These are phyloP conservation scores for Ibidorhyncha struthersii DNA, from an alignment of 2,113 vertebrate genomes.

Conservation along the genomic window DNA sequence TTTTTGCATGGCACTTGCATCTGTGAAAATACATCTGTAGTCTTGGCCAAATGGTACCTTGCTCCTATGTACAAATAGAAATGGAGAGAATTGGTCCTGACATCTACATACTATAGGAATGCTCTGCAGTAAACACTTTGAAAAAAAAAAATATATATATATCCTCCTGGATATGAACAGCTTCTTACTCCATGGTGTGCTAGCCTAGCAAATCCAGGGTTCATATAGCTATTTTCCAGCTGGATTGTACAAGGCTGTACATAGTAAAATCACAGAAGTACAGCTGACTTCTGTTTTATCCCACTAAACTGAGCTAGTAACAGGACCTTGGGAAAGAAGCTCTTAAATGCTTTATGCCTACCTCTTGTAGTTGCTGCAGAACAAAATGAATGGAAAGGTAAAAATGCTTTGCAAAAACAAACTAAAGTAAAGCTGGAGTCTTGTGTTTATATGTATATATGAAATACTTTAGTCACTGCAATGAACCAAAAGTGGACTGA, in stretches of 20 bases:
- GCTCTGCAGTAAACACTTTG: conserved; percentile 74
- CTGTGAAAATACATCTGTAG: conserved; percentile 77
- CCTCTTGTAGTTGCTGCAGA: conserved; percentile 79
- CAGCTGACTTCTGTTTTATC: neutral
- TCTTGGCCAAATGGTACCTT: conserved; percentile 78
- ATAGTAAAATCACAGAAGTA: neutral
- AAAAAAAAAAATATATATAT: neutral
- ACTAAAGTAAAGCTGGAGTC: conserved; percentile 54
- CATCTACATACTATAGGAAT: conserved; percentile 55
- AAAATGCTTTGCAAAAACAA: conserved; percentile 70
- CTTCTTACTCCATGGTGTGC: conserved; percentile 65
- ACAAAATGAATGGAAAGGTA: conserved; percentile 63
- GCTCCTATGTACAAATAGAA: conserved; percentile 63
- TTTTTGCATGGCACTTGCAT: conserved; percentile 85
- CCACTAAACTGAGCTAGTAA: neutral
- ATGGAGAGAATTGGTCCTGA: conserved; percentile 68
- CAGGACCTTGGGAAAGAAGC: conserved; percentile 67
- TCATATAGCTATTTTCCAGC: neutral
- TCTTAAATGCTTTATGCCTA: conserved; percentile 77
- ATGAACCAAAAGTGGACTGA: conserved; percentile 77
- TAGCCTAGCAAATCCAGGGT: neutral
- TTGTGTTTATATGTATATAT: conserved; percentile 73
- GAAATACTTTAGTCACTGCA: conserved; percentile 66
- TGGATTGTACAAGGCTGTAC: neutral
- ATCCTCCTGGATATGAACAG: conserved; percentile 65